Base-by-base conservation (phyloP, 2,797 vertebrate species). In the Tarsius wallacei region DNA sequence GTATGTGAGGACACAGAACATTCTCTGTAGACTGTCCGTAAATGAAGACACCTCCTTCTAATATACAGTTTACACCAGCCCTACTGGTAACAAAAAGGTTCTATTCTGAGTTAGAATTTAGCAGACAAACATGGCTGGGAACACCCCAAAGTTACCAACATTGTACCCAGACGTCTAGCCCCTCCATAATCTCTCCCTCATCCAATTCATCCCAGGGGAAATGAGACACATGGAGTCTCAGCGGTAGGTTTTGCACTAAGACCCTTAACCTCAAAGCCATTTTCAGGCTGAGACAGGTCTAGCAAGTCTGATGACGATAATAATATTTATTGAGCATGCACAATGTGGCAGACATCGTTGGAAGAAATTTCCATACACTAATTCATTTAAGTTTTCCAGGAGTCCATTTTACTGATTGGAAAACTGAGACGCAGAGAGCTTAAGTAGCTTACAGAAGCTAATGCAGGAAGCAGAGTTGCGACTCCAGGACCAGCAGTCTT, bases 141-240 rank as follows among this genome's bases (percentile, higher is more conserved):
- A 84, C 2, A 42, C 17, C 6, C 16, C 16, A 11, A 47, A 68
- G 36, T 8, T 49, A 71, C 15, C 36, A 24, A 5, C 1, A 1
- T 61, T 64, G 17, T 12, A 77, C 47, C 12, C 24, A 59, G 71
- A 90, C 59, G 6, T 64, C 33, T 22, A 17, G 21, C 6, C n/a
- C 1, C 13, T 22, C 74, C 0, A 0, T 68, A 11, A 28, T 13
- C 9, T 42, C 1, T 10, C 42, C 13, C 31, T 49, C 36, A 47
- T 51, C 47, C 33, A 24, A 49, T 7, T 11, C 26, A 15, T 26
- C 28, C 28, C 31, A 76, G 71, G 42, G 77, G 61, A 87, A 47
- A 0, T 9, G 64, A 93, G 74, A 80, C 4, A 66, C 66, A 47
- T 2, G 63, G 53, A 81, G 14, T 61, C 26, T 78, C 57, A 49